Evolutionary conservation across 2,797 vertebrate species (phyloP), one percentile per base, ranked within the genome.

Genomic region (Dendrocincla tyrannina): DNA sequence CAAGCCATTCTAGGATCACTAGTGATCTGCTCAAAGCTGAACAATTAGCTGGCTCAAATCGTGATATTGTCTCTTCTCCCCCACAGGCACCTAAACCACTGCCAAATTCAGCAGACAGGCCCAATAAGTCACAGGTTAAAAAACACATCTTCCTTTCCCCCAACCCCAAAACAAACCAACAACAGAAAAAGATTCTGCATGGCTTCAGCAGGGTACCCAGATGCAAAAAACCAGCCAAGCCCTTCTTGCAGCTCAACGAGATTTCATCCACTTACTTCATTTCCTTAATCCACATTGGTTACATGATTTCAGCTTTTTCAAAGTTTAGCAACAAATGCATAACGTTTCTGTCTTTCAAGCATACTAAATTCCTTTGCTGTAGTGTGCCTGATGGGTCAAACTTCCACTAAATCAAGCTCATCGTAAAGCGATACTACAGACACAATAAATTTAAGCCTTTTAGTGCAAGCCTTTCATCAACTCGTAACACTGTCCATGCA

Each of bases 361-460:
- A 47, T 16, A 24, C 66, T 0, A n/a, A 79, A 59, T 67, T 87
- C 67, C 74, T 76, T 77, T n/a, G 56, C 85, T 84, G 32, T 64
- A 60, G 82, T 24, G 25, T 44, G 63, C 33, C 84, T 59, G 90
- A 85, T 93, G 63, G 80, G 83, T 94, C 94, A 90, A 77, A 88
- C n/a, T 24, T 53, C 63, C 39, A 56, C 59, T 97, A 94, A 96
- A 95, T 93, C 87, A 81, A 20, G 24, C 59, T 86, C 66, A 81
- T 92, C 37, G 17, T 92, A 97, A 96, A 94, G 95, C 11, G 2
- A 68, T 82, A 95, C 63, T 42, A 73, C 70, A 23, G 1, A 41
- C 85, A 79, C 83, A 96, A 96, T 95, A 95, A 95, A 92, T 93
- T 93, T 70, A 56, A 93, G 89, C 74, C 52, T 95, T 95, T 95